Evolutionary conservation across 2,888 invertebrate genomes (phyloP), one percentile per base, ranked within the genome.

Genomic region (Mesorhabditis spiculigera): DNA sequence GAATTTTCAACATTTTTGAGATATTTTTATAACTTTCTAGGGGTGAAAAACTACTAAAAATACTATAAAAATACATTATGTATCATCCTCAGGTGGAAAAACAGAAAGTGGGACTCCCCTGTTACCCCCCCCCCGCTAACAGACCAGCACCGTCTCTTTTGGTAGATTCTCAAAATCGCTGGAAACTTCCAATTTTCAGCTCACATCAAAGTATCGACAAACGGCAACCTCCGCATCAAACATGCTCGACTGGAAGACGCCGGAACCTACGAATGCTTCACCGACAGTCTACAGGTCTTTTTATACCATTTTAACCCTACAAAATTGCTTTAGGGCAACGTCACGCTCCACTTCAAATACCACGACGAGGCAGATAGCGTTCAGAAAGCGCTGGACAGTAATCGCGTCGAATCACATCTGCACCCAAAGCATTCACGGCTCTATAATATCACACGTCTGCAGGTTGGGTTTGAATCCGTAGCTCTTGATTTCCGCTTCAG

Each of bases 161-260:
- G 58, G 41, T 16, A 65, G 41, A 41, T 65, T 4, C 13, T 43
- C 28, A 28, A 63, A 28, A 16, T 13, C 41, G 10, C 10, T 63
- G 10, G 16, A 63, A 28, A 63, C n/a, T 16, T n/a, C 16, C 44
- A 10, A 28, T 4, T 42, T 73, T 65, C 65, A 73, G 78, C 78
- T 5, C 78, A 78, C 45, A 73, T 92, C 81, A 93, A 93, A 86
- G 92, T 93, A 68, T 93, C 93, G 10, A 92, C 92, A 84, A 94
- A 89, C 88, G 95, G 94, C 13, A 93, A 93, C 43, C 89, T 95
- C 16, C 91, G 93, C 72, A 93, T 95, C 72, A 90, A 92, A 71
- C 91, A 92, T 65, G 90, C 94, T 5, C 90, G 91, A 0, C 74
- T 81, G 73, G 82, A 83, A 72, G 84, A 84, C 67, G 81, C 82